Conservation (phyloP, 2,797 vertebrate genomes). For the Hippocampus kuda region DNA sequence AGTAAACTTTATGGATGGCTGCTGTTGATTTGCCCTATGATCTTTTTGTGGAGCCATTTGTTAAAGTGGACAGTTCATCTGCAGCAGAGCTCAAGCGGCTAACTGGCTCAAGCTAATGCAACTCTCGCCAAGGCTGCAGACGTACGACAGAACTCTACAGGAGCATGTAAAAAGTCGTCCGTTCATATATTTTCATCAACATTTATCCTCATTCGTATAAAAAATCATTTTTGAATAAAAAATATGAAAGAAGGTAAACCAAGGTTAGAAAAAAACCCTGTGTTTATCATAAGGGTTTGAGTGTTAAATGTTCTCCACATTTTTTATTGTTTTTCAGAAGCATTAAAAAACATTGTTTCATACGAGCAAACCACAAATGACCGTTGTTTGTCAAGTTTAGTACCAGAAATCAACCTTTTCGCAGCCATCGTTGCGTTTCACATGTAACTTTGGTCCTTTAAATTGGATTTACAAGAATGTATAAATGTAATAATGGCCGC, state of each 20-base stretch:
- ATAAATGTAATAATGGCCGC: too few species aligned
- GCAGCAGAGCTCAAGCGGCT: conserved; percentile 39
- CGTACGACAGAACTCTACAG: conserved; percentile 1
- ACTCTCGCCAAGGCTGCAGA: conserved; percentile 1
- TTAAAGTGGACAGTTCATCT: conserved; percentile 43
- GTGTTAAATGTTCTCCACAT: neutral
- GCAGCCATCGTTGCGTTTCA: too few species aligned
- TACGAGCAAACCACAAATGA: too few species aligned
- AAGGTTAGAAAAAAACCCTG: too few species aligned
- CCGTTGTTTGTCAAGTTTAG: too few species aligned
- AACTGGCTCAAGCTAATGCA: conserved; percentile 11
- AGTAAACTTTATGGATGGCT: conserved; percentile 53
- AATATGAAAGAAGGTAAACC: neutral
- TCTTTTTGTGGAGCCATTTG: conserved; percentile 55
- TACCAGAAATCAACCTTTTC: too few species aligned
- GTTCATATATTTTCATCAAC: conserved; percentile 1
- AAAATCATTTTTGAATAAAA: neutral
- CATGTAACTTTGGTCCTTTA: too few species aligned
- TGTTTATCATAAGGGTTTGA: neutral
- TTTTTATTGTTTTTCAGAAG: neutral
- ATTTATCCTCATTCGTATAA: neutral
- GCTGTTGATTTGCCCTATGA: conserved; percentile 32
- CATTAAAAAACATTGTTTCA: neutral
- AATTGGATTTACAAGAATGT: too few species aligned
- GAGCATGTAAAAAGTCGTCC: conserved; percentile 1